Evolutionary conservation across 2,888 invertebrate species (phyloP).

Genomic region (Lepidonotus clava): DNA sequence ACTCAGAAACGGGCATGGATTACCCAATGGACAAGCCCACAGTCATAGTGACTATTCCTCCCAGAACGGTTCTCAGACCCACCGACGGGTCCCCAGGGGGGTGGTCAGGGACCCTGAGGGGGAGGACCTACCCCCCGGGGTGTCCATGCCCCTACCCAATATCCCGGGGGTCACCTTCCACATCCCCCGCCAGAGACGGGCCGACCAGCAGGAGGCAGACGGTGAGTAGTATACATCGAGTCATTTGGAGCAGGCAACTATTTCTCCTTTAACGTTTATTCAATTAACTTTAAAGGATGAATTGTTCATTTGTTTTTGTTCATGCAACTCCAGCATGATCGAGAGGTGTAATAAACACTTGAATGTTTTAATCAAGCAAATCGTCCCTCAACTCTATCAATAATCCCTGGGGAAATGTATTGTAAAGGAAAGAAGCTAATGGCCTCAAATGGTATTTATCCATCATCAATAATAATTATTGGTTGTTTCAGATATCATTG

Average conservation of each 20-base stretch:
- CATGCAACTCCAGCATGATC: no score
- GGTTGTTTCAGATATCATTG: no score
- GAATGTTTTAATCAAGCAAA: no score
- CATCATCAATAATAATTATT: no score
- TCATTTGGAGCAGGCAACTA: neutral
- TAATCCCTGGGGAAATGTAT: no score
- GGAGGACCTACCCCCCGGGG: neutral
- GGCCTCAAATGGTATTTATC: no score
- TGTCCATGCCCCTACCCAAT: conserved; percentile 21
- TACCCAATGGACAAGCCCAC: conserved; percentile 27
- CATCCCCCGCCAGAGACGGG: neutral
- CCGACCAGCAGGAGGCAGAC: neutral
- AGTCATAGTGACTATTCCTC: neutral
- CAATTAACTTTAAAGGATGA: no score
- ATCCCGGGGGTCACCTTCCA: conserved; percentile 32
- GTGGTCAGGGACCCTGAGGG: neutral
- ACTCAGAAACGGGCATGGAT: neutral
- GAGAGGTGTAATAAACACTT: no score
- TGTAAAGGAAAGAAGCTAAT: no score
- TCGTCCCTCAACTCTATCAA: no score
- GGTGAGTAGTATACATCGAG: neutral
- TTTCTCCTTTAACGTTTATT: no score
- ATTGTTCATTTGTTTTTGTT: no score
- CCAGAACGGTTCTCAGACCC: neutral
- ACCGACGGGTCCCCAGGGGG: neutral